Evolutionary conservation across 1,140 invertebrate species (phyloP), one percentile per base, ranked within the genome.

Genomic region (Archegozetes longisetosus): DNA sequence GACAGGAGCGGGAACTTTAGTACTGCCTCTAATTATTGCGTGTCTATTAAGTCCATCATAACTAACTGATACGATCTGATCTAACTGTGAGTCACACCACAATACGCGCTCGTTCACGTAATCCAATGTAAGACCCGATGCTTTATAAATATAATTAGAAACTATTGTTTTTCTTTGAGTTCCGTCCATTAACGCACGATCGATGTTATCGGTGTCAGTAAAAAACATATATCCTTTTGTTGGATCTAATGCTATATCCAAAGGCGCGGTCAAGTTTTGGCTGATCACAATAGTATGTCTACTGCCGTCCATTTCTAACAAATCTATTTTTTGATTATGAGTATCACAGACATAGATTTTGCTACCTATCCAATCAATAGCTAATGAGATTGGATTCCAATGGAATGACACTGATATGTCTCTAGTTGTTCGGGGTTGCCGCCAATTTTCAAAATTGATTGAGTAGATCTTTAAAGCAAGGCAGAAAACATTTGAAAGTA

Each of bases 41-140:
- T 67, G 66, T 52, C 72, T 76, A 61, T 84, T 78, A 20, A 80
- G 77, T 0, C 94, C 95, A 61, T 93, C 82, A 69, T 98, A 98
- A 70, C 96, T 87, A 1, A 93, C 88, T 0, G 90, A 94, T 69
- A 98, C 94, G 62, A 98, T 97, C 69, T 96, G 97, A 73, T 98
- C 93, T 40, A 98, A 72, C 4, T 95, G 75, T 0, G 87, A 87
- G 71, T 98, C 94, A 66, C 90, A 95, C 87, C 94, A 98, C 72
- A 91, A 96, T 9, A 98, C 80, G 40, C 91, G 75, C 68, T 85
- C 82, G 0, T 84, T 82, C 4, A 94, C 85, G 4, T 88, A 84
- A 71, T 90, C 89, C 0, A 88, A 81, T 0, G 88, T 79, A 0
- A 94, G 79, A 46, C 86, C 90, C 22, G 83, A 85, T 1, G 86